Conservation (phyloP, 2,113 vertebrate genomes). For the Meles meles region DNA sequence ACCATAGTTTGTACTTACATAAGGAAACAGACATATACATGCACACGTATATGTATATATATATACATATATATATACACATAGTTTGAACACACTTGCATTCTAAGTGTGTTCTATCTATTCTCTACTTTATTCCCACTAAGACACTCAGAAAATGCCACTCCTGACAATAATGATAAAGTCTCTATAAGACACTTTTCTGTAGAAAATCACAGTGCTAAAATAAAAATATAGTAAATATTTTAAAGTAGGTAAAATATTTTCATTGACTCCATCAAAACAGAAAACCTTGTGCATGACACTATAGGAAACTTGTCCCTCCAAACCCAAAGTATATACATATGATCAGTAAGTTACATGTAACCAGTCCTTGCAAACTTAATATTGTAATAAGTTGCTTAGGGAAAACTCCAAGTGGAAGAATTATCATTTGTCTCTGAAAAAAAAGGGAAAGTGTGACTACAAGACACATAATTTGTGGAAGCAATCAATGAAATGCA, state of each 20-base stretch:
- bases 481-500: slow-evolving; percentile 58
- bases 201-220: neutral
- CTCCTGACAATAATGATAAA: neutral
- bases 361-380: neutral
- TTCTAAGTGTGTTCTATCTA: neutral
- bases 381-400: slow-evolving; percentile 33
- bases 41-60: neutral
- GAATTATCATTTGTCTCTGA: slow-evolving; percentile 33
- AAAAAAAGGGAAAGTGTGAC: neutral
- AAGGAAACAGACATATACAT: neutral
- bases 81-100: neutral
- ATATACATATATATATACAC: neutral
- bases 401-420: slow-evolving; percentile 22
- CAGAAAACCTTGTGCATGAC: neutral
- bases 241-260: neutral
- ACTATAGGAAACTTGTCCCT: neutral
- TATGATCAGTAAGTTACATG: neutral
- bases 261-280: slow-evolving; percentile 19
- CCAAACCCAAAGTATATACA: neutral
- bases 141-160: neutral
- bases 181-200: neutral
- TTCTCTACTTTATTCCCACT: neutral
- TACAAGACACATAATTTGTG: slow-evolving; percentile 52
- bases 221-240: neutral
- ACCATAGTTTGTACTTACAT: neutral